A percentile compares a stretch with the other conserved stretches of the same genome.
phyloP scores from a whole-genome alignment of 2,888 invertebrate species.

The Thecocarcelia acutangulata region DNA sequence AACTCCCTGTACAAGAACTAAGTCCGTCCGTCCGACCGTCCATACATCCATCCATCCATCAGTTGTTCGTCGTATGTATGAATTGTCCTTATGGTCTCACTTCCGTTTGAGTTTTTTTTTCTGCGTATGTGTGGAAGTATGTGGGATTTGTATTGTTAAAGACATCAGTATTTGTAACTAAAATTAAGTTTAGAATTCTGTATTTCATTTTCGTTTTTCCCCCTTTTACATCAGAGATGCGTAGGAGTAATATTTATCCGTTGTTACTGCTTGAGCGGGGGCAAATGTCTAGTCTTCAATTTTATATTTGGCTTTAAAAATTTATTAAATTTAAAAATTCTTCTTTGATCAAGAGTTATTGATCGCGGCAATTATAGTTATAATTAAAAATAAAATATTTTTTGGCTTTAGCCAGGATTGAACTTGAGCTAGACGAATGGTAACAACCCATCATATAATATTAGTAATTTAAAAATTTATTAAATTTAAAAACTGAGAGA shows the following conservation, averaged over 20 bases:
- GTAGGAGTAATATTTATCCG: conserved; percentile 53
- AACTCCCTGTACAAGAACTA: conserved; percentile 12
- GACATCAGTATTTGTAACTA: conserved; percentile 60
- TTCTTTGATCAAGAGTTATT: too few relatives aligned
- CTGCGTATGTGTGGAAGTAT: background rate
- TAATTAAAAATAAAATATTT: too few relatives aligned
- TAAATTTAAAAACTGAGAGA: too few relatives aligned
- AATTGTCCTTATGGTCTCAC: conserved; percentile 66
- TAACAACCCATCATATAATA: too few relatives aligned
- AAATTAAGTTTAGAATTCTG: conserved; percentile 64
- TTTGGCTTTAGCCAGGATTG: too few relatives aligned
- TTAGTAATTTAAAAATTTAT: too few relatives aligned
- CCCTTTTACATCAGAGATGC: conserved; percentile 28
- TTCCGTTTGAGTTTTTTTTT: conserved; percentile 53
- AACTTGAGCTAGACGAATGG: too few relatives aligned
- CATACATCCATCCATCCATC: conserved; percentile 9
- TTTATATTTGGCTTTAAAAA: conserved; percentile 4
- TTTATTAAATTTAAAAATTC: conserved; percentile 20
- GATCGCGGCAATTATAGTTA: too few relatives aligned
- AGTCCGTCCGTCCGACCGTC: too few relatives aligned
- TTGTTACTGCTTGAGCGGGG: conserved; percentile 17
- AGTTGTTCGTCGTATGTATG: conserved; percentile 39
- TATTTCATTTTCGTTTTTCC: background rate
- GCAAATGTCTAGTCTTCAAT: conserved; percentile 49
- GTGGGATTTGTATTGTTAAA: conserved; percentile 44